Percentiles rank a stretch among this genome's conserved stretches.
Evolutionary conservation across 2,888 invertebrate genomes (phyloP).

Genomic region (Euclidia mi): DNA sequence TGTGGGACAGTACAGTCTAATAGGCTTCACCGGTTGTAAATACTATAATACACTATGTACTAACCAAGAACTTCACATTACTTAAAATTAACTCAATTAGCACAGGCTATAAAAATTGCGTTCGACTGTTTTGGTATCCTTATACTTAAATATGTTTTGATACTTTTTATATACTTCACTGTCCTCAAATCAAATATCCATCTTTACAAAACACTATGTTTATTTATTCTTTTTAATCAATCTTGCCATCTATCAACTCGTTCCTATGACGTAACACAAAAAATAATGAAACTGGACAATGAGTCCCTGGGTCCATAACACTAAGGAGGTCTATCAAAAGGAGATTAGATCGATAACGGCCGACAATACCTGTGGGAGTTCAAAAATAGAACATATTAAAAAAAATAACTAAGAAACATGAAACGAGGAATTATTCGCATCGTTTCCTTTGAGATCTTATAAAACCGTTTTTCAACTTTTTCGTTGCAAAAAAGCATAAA

Average conservation of each 20-base stretch:
- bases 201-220: conserved; percentile 35
- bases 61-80: no score
- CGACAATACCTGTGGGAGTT: conserved; percentile 85
- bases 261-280: conserved; percentile 62
- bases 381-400: conserved; percentile 67
- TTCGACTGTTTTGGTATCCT: no score
- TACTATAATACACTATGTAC: no score
- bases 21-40: no score
- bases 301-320: conserved; percentile 75
- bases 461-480: conserved; percentile 76
- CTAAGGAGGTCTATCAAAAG: conserved; percentile 87
- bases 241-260: conserved; percentile 80
- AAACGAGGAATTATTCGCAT: conserved; percentile 90
- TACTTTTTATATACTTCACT: no score
- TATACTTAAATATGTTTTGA: no score
- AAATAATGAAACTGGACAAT: conserved; percentile 82
- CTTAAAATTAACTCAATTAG: no score
- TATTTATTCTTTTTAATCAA: conserved; percentile 36
- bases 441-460: conserved; percentile 87
- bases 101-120: no score
- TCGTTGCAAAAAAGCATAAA: conserved; percentile 86
- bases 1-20: no score
- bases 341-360: conserved; percentile 86
- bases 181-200: not conserved
- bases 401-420: conserved; percentile 85